phyloP scores from a whole-genome alignment of 2,797 vertebrate species.

The Squalus acanthias region DNA sequence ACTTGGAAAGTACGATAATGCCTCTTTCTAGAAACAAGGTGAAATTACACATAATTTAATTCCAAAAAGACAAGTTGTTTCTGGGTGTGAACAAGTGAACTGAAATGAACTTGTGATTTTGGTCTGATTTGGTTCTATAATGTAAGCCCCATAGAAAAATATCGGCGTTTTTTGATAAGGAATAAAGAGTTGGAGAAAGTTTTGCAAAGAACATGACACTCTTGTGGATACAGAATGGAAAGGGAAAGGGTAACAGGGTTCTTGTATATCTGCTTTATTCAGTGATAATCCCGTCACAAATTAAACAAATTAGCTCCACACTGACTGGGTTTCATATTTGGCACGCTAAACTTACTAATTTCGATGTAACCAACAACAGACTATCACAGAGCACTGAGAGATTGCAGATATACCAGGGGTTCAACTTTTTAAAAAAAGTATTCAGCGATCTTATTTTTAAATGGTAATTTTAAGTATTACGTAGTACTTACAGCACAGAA shows the following conservation, averaged over 20 bases:
- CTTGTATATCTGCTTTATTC: neutral
- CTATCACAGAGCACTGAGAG: neutral
- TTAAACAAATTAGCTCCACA: constrained; percentile 34
- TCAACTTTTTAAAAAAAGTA: neutral
- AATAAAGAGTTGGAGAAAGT: neutral
- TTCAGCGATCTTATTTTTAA: no score
- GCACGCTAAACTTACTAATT: neutral
- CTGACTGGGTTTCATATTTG: constrained; percentile 8
- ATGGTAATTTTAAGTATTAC: neutral
- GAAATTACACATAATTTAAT: neutral
- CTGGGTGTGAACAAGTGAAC: neutral
- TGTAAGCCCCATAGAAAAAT: neutral
- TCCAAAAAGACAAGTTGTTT: no score
- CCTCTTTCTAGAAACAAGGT: neutral
- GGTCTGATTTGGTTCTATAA: neutral
- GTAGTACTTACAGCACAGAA: neutral
- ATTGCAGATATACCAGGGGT: neutral
- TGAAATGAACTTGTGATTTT: neutral
- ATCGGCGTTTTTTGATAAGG: neutral
- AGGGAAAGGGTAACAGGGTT: neutral
- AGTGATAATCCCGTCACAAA: constrained; percentile 35
- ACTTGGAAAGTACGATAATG: neutral
- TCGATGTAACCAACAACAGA: neutral
- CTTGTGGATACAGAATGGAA: neutral
- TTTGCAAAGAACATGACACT: neutral